Base-by-base conservation (phyloP, 2,888 invertebrate species). In the Parelbella ahira region DNA sequence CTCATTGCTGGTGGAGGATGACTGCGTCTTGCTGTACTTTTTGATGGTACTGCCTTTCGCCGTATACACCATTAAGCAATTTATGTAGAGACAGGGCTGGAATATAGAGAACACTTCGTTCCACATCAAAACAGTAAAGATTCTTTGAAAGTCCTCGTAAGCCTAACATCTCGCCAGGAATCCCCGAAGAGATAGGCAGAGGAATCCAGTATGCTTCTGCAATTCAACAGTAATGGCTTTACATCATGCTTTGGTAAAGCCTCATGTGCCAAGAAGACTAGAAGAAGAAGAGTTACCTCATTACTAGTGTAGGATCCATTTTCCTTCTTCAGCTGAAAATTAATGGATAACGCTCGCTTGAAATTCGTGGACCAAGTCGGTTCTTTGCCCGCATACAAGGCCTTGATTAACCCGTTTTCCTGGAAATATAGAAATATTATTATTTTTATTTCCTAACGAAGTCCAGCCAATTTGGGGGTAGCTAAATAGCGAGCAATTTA, bases 331-430 rank as follows among this genome's bases (percentile, higher is more conserved):
- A 93, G 67, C 56, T 93, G 92, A 15, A 93, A 83, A 48, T 90
- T 90, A 7, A 91, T 88, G 0, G 91, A 90, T 27, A 93, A 79
- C 0, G 91, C 92, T 32, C 92, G 75, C 60, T 93, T 93, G 39
- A 93, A 84, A 59, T 93, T 93, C 10, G 89, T 89, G 0, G 91
- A 88, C 93, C 93, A 93, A 1, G 86, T 75, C 0, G 91, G 89
- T 53, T 91, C 92, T 1, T 79, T 72, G 0, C 63, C 61, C 0
- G 82, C 64, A 34, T 76, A 73, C 7, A 88, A 61, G 0, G 63
- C 60, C 2, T 67, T 69, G 1, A 86, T 71, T 20, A 72, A 68
- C 1, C 88, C 86, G 6, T 68, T 68, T 2, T 71, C 71, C 84
- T 86, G 65, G 4, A 69, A 69, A 44, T 5, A 25, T 30, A 32